Conservation (phyloP, 2,113 vertebrate genomes). For the Glareola pratincola region DNA sequence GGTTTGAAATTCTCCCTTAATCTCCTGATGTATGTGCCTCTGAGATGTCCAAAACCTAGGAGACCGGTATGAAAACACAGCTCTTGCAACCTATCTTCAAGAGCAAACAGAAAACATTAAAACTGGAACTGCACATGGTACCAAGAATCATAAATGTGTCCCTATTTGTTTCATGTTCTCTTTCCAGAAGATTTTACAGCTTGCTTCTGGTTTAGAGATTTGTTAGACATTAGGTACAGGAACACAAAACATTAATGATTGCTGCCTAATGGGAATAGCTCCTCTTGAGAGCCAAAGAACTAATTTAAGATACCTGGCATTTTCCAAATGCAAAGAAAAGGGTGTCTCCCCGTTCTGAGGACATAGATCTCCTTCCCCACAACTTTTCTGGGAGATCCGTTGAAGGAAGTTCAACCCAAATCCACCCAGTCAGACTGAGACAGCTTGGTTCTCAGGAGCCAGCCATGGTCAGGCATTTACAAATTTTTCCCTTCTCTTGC, state of each 20-base stretch:
- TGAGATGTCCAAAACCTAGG: not conserved
- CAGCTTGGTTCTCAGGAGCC: not conserved
- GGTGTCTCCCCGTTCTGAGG: not conserved
- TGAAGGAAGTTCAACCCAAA: not conserved
- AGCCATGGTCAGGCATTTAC: not conserved
- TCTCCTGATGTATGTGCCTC: not conserved
- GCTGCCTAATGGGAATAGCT: not conserved
- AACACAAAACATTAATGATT: not conserved
- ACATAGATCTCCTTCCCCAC: not conserved
- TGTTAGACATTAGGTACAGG: not conserved
- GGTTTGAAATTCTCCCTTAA: not conserved
- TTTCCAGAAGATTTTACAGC: not conserved
- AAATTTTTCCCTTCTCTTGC: not conserved
- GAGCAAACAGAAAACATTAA: not conserved
- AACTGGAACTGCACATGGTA: not conserved
- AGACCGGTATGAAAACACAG: not conserved
- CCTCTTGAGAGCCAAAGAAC: not conserved
- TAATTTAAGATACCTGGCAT: not conserved
- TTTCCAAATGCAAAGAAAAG: not conserved
- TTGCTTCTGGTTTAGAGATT: not conserved
- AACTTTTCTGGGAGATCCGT: not conserved
- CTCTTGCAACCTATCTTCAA: not conserved
- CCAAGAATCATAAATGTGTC: not conserved
- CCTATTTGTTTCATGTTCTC: not conserved
- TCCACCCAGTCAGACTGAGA: not conserved